Base-by-base conservation (phyloP, 2,888 invertebrate genomes). In the Patella pellucida region DNA sequence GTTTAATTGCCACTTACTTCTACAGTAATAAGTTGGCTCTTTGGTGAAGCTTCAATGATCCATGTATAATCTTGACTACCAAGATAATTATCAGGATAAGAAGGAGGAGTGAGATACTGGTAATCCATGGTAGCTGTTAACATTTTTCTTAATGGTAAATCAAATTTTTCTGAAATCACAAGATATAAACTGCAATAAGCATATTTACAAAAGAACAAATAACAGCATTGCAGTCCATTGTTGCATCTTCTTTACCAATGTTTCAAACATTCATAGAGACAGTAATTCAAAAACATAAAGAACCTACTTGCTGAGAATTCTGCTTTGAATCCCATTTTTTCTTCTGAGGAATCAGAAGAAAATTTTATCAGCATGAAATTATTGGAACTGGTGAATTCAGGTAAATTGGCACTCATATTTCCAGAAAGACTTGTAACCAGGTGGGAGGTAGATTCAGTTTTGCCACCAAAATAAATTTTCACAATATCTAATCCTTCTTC, bases 291-390 rank as follows among this genome's bases (percentile, higher is more conserved):
- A 41, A 41, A 9, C 9, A 41, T 41, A 9, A 9, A 41, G 41
- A 27, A 78, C 85, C 79, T 73, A 87, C 87, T 77, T 75, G 84
- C 87, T 73, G 85, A 84, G 87, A 89, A 91, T 12, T 79, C 83
- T 7, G 88, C 83, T 12, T 31, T 94, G 92, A 98, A 98, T 82
- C 98, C 98, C 92, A 96, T 95, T 78, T 95, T 94, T 92, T 97
- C 97, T 41, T 97, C 96, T 15, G 96, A 95, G 68, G 96, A 95
- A 89, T 99, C 99, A 2, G 97, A 95, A 87, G 96, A 96, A 92
- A 99, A 99, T 92, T 97, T 97, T 80, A 99, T 94, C 80, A 98
- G 97, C 96, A 99, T 97, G 89, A 98, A 97, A 92, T 99, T 99
- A 72, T 98, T 97, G 68, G 97, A 97, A 5, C 98, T 98, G 50